Percentiles rank a stretch among this genome's conserved stretches.
Conservation (phyloP, 92 coral and sea anemone species). For the Micromussa lordhowensis region DNA sequence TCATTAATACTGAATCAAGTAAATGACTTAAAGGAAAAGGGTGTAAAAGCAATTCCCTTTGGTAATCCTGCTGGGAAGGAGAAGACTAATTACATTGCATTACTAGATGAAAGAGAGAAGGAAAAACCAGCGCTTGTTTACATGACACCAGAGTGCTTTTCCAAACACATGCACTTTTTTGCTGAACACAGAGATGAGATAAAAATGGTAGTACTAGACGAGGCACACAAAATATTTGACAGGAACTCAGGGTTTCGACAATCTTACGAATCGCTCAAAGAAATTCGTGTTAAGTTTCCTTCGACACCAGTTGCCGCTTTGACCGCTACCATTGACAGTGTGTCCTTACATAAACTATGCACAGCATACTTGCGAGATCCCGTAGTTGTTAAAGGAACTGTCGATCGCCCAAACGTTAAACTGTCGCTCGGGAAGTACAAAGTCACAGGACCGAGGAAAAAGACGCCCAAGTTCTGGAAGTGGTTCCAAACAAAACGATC, state of each 20-base stretch:
- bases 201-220: conserved; percentile 38
- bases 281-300: background rate
- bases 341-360: background rate
- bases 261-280: conserved; percentile 2
- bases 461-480: background rate
- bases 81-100: background rate
- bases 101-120: background rate
- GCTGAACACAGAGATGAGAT: background rate
- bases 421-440: conserved; percentile 1
- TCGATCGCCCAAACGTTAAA: background rate
- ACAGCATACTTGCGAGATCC: background rate
- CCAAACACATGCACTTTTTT: background rate
- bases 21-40: conserved; percentile 15
- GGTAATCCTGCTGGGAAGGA: conserved; percentile 13
- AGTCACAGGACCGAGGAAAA: background rate
- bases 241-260: conserved; percentile 25
- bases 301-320: background rate
- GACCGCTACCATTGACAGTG: background rate
- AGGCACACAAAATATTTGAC: conserved; percentile 42
- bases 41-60: conserved; percentile 5
- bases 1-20: conserved; percentile 26
- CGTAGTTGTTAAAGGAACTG: background rate
- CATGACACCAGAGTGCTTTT: conserved; percentile 18
- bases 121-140: conserved; percentile 14
- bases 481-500: background rate